Percentiles rank a stretch among this genome's conserved stretches.
Conservation (phyloP, 2,113 vertebrate species). For the Callospermophilus lateralis region DNA sequence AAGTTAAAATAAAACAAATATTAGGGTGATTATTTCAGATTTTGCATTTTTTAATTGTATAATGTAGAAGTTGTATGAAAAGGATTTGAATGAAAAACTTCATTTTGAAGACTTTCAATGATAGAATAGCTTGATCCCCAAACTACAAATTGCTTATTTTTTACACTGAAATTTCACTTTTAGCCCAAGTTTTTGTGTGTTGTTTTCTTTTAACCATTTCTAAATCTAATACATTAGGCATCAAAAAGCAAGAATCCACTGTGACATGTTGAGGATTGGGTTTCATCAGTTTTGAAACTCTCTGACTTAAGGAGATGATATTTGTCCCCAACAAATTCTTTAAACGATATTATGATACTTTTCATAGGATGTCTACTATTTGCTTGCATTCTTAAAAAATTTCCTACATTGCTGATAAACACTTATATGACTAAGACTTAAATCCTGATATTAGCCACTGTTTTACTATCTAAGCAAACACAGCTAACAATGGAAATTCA, state of each 20-base stretch:
- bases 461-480: conserved; percentile 17
- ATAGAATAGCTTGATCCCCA: neutral
- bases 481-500: conserved; percentile 11
- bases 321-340: neutral
- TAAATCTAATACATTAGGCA: neutral
- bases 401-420: neutral
- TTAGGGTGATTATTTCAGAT: conserved; percentile 43
- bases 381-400: neutral
- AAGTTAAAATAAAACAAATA: conserved; percentile 52
- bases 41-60: conserved; percentile 45
- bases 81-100: neutral
- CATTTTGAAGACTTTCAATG: conserved; percentile 28
- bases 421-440: conserved; percentile 34
- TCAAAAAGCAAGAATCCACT: conserved; percentile 37
- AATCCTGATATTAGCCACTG: neutral
- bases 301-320: neutral
- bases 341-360: conserved; percentile 41
- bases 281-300: conserved; percentile 29
- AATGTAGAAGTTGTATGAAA: conserved; percentile 17
- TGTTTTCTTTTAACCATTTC: conserved; percentile 18
- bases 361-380: neutral
- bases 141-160: conserved; percentile 5
- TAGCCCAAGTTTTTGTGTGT: neutral
- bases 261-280: neutral
- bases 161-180: conserved; percentile 38